Conservation (phyloP, 2,888 invertebrate genomes). For the Halictus ligatus region DNA sequence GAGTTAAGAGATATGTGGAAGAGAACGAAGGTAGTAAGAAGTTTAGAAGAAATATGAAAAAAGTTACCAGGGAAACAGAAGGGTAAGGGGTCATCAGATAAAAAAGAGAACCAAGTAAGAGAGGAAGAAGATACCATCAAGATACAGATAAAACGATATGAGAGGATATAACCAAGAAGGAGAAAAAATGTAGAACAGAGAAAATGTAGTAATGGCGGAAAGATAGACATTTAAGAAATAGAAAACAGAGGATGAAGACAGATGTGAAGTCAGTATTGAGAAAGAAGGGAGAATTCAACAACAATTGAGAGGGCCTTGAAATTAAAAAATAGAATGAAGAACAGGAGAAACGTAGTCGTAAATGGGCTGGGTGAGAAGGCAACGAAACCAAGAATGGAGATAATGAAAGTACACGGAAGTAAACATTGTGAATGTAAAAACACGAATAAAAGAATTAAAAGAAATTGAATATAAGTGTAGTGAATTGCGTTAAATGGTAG, state of each 20-base stretch:
- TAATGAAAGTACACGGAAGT: background rate
- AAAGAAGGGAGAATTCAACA: background rate
- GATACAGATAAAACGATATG: background rate
- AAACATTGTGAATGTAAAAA: background rate
- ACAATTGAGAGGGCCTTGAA: background rate
- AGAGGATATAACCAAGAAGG: background rate
- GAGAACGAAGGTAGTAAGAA: background rate
- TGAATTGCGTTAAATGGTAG: background rate
- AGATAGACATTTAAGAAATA: background rate
- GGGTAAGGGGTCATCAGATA: background rate
- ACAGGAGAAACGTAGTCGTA: background rate
- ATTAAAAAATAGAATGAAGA: background rate
- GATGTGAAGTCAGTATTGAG: background rate
- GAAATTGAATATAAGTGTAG: background rate
- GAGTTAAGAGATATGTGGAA: background rate
- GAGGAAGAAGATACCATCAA: background rate
- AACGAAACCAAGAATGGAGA: background rate
- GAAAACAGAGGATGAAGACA: background rate
- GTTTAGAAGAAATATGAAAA: slow-evolving; percentile 6
- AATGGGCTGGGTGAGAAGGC: background rate
- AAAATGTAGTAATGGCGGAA: too few species aligned
- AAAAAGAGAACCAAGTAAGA: background rate
- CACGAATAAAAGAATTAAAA: background rate
- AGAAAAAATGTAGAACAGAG: background rate
- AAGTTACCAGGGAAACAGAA: background rate